Conservation (phyloP, 2,888 invertebrate species). For the Euplexia lucipara region DNA sequence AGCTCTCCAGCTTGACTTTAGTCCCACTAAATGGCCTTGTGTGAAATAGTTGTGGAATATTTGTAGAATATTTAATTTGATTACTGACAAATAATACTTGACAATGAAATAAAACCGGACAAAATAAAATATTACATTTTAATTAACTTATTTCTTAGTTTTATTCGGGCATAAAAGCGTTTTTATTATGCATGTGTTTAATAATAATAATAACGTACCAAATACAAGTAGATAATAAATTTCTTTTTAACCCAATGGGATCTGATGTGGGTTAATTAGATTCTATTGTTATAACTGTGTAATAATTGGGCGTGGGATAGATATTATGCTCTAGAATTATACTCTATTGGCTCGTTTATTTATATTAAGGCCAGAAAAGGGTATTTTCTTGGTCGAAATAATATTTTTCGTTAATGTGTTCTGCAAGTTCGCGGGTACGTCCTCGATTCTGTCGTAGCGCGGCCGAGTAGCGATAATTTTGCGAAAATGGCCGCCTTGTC, state of each 20-base stretch:
- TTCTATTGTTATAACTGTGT: constrained; percentile 68
- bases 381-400: constrained; percentile 77
- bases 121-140: neutral
- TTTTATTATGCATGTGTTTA: constrained; percentile 20
- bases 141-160: constrained; percentile 1
- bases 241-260: constrained; percentile 64
- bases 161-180: neutral
- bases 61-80: no score
- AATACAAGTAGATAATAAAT: constrained; percentile 57
- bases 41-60: no score
- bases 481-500: constrained; percentile 88
- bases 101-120: neutral
- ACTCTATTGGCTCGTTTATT: constrained; percentile 63
- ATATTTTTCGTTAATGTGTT: constrained; percentile 79
- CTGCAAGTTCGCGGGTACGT: constrained; percentile 82
- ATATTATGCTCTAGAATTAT: constrained; percentile 59
- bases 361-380: constrained; percentile 68
- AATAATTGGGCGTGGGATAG: constrained; percentile 65
- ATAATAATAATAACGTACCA: constrained; percentile 58
- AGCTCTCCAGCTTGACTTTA: no score
- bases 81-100: neutral
- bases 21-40: no score
- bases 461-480: constrained; percentile 89
- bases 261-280: constrained; percentile 72
- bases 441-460: constrained; percentile 81